Evolutionary conservation across 1,140 invertebrate species (phyloP).

Genomic region (Saccostrea echinata): DNA sequence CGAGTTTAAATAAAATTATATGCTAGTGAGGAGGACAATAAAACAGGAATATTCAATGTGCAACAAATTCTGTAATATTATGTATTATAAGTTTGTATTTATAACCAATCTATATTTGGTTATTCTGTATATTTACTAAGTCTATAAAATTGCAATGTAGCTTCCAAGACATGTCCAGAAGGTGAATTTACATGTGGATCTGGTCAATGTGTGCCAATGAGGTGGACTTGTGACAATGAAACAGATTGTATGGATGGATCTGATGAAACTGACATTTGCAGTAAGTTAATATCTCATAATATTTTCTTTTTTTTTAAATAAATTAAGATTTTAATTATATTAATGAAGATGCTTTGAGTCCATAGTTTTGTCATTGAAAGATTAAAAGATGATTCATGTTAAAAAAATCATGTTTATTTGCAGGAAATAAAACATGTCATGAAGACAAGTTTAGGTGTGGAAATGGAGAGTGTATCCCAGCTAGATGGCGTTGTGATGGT

Average conservation of each 20-base stretch:
- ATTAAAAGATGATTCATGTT: too few species aligned
- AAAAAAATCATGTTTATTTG: neutral
- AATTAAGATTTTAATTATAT: neutral
- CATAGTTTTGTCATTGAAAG: conserved; percentile 6
- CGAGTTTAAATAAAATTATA: too few species aligned
- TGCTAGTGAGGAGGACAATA: too few species aligned
- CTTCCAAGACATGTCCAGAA: conserved; percentile 44
- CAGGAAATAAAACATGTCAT: conserved; percentile 46
- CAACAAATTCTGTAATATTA: too few species aligned
- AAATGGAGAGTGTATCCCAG: conserved; percentile 79
- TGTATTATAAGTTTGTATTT: too few species aligned
- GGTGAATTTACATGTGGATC: conserved; percentile 81
- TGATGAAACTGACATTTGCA: conserved; percentile 88
- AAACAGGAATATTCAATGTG: too few species aligned
- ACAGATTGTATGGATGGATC: conserved; percentile 89
- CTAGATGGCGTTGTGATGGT: conserved; percentile 84
- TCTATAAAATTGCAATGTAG: neutral
- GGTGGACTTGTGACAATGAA: conserved; percentile 92
- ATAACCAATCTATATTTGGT: too few species aligned
- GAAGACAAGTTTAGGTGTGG: conserved; percentile 82
- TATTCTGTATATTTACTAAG: too few species aligned
- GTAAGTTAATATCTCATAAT: conserved; percentile 61
- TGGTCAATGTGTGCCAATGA: conserved; percentile 94
- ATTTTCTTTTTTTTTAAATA: neutral
- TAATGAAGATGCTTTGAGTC: neutral